These are phyloP conservation scores for Spicauda simplicius DNA, from an alignment of 2,888 invertebrate genomes.

Conservation along the genomic window DNA sequence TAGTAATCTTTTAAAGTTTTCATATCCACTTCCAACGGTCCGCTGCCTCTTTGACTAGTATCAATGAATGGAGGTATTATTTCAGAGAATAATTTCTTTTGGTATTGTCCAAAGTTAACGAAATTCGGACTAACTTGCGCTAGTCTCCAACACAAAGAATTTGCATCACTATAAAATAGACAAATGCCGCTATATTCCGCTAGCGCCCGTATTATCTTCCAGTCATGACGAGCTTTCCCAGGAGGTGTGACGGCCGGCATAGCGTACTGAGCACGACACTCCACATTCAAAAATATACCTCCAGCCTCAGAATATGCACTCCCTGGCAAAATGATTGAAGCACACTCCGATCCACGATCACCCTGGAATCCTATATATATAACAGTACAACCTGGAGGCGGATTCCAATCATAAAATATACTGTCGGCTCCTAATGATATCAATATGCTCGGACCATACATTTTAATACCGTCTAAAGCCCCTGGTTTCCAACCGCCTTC, in stretches of 20 bases:
- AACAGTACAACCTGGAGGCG: constrained; percentile 91
- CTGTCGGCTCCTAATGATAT: constrained; percentile 97
- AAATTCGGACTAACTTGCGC: constrained; percentile 72
- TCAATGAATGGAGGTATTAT: constrained; percentile 48
- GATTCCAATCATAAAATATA: constrained; percentile 89
- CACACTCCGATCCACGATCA: constrained; percentile 94
- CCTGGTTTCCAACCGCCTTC: constrained; percentile 97
- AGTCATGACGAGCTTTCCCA: constrained; percentile 96
- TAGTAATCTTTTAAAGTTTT: constrained; percentile 65
- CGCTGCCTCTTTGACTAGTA: constrained; percentile 2
- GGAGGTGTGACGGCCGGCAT: constrained; percentile 95
- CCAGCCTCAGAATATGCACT: constrained; percentile 99
- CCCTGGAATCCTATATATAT: constrained; percentile 98
- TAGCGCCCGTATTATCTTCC: constrained; percentile 93
- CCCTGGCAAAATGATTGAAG: constrained; percentile 96
- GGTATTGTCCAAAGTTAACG: constrained; percentile 54
- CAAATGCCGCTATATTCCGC: constrained; percentile 63
- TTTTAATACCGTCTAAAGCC: constrained; percentile 80
- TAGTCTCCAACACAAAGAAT: constrained; percentile 57
- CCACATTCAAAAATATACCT: constrained; percentile 97
- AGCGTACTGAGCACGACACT: constrained; percentile 96
- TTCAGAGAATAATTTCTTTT: constrained; percentile 57
- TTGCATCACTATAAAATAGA: constrained; percentile 60
- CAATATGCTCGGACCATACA: constrained; percentile 90
- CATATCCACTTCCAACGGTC: constrained; percentile 58